phyloP scores from a whole-genome alignment of 2,888 invertebrate genomes.

The Sphaeridia pumilis region DNA sequence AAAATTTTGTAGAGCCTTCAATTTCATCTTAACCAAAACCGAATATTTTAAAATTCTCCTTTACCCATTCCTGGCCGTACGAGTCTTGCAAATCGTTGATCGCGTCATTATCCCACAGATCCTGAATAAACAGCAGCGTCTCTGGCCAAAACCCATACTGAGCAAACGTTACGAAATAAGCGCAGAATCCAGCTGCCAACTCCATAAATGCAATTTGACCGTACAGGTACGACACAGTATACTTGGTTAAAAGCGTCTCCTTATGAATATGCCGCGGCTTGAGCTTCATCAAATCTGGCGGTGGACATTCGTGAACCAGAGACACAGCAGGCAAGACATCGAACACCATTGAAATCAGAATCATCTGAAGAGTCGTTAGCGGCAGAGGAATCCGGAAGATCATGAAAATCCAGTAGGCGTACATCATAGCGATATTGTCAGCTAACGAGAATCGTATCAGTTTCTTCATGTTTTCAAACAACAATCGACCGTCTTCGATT shows the following conservation, averaged over 20 bases:
- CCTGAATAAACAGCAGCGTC: conserved; percentile 42
- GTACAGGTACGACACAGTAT: conserved; percentile 24
- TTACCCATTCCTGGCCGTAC: conserved; percentile 41
- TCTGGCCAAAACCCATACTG: conserved; percentile 45
- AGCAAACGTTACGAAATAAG: conserved; percentile 46
- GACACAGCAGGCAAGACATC: conserved; percentile 14
- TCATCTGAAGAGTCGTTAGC: conserved; percentile 15
- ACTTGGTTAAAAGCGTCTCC: conserved; percentile 17
- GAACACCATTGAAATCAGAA: conserved; percentile 57
- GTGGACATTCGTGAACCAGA: conserved; percentile 17
- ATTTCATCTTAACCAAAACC: neutral
- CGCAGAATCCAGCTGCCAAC: conserved; percentile 46
- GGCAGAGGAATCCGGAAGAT: conserved; percentile 19
- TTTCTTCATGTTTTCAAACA: conserved; percentile 88
- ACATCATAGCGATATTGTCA: conserved; percentile 22
- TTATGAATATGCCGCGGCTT: conserved; percentile 16
- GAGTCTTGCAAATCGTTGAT: conserved; percentile 46
- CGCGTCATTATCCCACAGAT: conserved; percentile 44
- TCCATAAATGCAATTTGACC: conserved; percentile 41
- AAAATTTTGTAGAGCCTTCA: neutral
- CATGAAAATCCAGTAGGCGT: conserved; percentile 19
- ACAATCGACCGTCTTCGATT: conserved; percentile 81
- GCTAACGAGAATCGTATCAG: conserved; percentile 18
- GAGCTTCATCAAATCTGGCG: conserved; percentile 19
- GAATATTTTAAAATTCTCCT: neutral